These are phyloP conservation scores for Tupaia chinensis DNA, from an alignment of 2,113 vertebrate species.

Conservation along the genomic window DNA sequence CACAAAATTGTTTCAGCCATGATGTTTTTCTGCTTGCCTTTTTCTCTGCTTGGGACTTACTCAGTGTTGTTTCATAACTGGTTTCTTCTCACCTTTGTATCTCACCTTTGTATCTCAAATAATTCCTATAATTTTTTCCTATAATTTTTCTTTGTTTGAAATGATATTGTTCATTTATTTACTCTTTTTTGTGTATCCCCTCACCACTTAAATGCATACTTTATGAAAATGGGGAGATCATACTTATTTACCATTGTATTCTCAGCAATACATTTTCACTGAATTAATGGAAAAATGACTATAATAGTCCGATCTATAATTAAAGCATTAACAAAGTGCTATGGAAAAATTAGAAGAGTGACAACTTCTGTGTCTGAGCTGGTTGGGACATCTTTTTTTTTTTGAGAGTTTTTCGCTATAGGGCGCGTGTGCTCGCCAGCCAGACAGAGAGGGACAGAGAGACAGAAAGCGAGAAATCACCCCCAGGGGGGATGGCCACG, in stretches of 20 bases:
- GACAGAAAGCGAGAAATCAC: too few relatives aligned
- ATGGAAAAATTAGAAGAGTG: constrained; percentile 11
- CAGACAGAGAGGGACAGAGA: too few relatives aligned
- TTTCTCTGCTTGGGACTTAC: neutral
- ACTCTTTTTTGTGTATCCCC: neutral
- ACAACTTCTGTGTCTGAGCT: neutral
- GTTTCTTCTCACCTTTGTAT: neutral
- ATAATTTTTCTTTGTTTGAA: neutral
- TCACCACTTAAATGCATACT: neutral
- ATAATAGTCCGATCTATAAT: neutral
- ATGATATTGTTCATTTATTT: neutral
- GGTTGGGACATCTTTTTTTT: neutral
- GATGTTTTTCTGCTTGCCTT: neutral
- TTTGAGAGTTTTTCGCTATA: too few relatives aligned
- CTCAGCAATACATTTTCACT: constrained; percentile 2
- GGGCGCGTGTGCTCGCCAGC: too few relatives aligned
- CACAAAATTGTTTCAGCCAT: neutral
- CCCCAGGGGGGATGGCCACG: too few relatives aligned
- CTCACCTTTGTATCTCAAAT: neutral
- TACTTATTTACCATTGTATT: neutral
- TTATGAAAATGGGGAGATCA: neutral
- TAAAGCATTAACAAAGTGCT: neutral
- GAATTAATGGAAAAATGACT: neutral
- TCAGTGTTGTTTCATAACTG: neutral
- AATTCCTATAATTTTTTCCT: neutral